phyloP scores from a whole-genome alignment of 2,113 vertebrate species.

The Ginglymostoma cirratum region DNA sequence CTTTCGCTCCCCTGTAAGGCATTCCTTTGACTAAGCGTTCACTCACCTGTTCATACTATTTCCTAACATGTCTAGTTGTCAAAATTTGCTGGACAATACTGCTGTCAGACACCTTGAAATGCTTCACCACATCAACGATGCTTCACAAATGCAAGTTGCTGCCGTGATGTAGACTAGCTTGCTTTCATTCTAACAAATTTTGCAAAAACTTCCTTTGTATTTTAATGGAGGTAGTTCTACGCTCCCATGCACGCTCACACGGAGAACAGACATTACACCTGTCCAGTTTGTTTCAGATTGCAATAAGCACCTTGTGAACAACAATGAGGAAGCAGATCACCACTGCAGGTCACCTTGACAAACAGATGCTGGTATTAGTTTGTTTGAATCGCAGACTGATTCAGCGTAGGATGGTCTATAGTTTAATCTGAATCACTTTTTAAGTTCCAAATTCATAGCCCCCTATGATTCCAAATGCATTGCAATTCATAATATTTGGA shows the following conservation, averaged over 20 bases:
- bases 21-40: not conserved
- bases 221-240: not conserved
- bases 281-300: not conserved
- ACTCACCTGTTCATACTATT: not conserved
- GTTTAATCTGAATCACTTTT: not conserved
- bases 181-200: not conserved
- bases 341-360: not conserved
- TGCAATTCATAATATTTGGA: not conserved
- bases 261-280: not conserved
- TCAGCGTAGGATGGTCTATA: not conserved
- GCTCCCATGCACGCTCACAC: not conserved
- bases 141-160: not conserved
- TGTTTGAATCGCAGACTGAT: not conserved
- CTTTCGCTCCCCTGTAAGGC: not conserved
- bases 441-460: not conserved
- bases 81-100: not conserved
- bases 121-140: not conserved
- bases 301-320: not conserved
- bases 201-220: no score
- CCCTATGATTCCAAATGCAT: not conserved
- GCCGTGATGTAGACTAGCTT: not conserved
- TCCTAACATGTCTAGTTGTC: not conserved
- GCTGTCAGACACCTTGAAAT: not conserved
- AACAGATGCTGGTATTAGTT: not conserved
- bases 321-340: not conserved